Evolutionary conservation across 1,140 invertebrate genomes (phyloP).

Genomic region (Neodiprion fabricii): DNA sequence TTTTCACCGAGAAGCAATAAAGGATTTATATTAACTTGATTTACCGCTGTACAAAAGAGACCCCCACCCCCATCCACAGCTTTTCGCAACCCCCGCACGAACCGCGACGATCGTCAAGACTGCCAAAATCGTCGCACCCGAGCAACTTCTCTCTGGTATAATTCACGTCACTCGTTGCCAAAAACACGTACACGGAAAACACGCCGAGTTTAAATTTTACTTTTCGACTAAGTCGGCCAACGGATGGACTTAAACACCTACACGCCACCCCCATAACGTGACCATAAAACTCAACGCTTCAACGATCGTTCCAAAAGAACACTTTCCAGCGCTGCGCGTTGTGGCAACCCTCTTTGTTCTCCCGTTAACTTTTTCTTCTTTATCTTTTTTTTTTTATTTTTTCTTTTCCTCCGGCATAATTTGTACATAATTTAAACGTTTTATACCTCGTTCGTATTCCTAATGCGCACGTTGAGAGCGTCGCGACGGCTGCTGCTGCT

Average conservation of each 20-base stretch:
- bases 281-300: too few species aligned
- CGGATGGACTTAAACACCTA: too few species aligned
- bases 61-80: not conserved
- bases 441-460: constrained; percentile 34
- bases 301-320: not conserved
- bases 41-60: not conserved
- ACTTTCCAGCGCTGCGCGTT: not conserved
- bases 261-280: too few species aligned
- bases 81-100: too few species aligned
- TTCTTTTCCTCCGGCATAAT: constrained; percentile 37
- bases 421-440: constrained; percentile 40
- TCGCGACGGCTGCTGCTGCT: not conserved
- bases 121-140: not conserved
- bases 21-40: not conserved
- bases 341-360: not conserved
- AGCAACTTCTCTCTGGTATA: not conserved
- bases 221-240: too few species aligned
- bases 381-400: not conserved
- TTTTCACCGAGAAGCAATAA: not conserved
- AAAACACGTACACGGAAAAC: too few species aligned
- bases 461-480: not conserved
- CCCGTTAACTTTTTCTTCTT: not conserved
- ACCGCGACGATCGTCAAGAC: too few species aligned
- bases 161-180: not conserved
- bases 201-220: too few species aligned